These are phyloP conservation scores for Allygus modestus DNA, from an alignment of 2,888 invertebrate species.

Conservation along the genomic window DNA sequence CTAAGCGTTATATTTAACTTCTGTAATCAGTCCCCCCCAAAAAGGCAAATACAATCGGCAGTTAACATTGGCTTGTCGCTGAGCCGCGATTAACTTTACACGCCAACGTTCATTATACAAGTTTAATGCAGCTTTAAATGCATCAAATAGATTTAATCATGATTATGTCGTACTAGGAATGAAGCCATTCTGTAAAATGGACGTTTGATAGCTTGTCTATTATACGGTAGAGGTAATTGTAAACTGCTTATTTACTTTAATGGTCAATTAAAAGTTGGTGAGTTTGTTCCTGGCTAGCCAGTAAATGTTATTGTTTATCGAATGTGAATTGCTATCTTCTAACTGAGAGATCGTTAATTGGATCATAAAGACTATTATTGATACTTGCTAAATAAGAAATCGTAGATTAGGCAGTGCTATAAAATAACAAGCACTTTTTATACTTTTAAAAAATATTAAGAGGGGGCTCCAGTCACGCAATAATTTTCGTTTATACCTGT, in stretches of 20 bases:
- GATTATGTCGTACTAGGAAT: background rate
- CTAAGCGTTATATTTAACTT: too few species aligned
- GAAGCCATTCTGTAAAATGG: slow-evolving; percentile 4
- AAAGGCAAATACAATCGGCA: background rate
- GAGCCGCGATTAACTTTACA: background rate
- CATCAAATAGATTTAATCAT: slow-evolving; percentile 15
- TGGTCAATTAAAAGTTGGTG: background rate
- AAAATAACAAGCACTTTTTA: too few species aligned
- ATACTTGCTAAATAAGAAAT: too few species aligned
- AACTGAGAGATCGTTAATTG: too few species aligned
- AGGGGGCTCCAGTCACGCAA: too few species aligned
- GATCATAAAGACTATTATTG: too few species aligned
- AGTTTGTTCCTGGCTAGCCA: too few species aligned
- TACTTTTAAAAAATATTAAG: too few species aligned
- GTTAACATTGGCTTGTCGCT: background rate
- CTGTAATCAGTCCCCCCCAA: background rate
- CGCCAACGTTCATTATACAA: background rate
- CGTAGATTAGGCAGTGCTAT: too few species aligned
- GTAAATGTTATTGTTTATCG: too few species aligned
- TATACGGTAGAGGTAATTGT: background rate
- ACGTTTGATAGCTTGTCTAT: background rate
- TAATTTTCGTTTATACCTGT: too few species aligned
- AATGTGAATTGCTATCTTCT: too few species aligned
- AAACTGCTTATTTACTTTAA: background rate
- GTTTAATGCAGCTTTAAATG: slow-evolving; percentile 8